Evolutionary conservation across 2,888 invertebrate genomes (phyloP), one percentile per base, ranked within the genome.

Genomic region (Baccha elongata): DNA sequence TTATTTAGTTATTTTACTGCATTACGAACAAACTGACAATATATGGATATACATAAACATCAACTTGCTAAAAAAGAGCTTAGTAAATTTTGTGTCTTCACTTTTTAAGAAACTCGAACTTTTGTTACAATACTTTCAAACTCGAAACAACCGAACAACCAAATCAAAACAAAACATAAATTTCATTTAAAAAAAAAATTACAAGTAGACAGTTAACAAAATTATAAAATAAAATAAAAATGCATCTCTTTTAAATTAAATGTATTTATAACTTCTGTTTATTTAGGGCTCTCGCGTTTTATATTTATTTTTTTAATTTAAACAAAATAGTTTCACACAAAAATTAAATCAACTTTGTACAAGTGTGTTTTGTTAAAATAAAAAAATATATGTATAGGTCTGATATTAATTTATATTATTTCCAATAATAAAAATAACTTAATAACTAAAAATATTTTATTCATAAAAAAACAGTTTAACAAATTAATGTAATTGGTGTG

Each of bases 271-370:
- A 64, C 58, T 71, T 75, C 46, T 65, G 64, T 69, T 80, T 75
- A 81, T 71, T 72, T 46, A 65, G 58, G n/a, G 72, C 50, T 72
- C 44, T 35, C 15, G 13, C 13, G 1, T 46, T 60, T 40, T n/a
- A n/a, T n/a, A n/a, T n/a, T n/a, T n/a, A n/a, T n/a, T 60, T 42
- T 52, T 52, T 55, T 64, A 44, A 44, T 65, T 72, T 35, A 55
- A 32, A 58, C 46, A 32, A 64, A 80, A 55, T 52, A 72, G 60
- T 35, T 65, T 60, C 80, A 81, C 75, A 81, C 80, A 81, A 52
- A 81, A 81, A 76, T 52, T 62, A 80, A 58, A 81, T 29, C 42
- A 60, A 69, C 69, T 81, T 81, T 81, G 81, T 81, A 76, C 76
- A 81, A 71, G 65, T 76, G 75, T 81, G 81, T 58, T 50, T 65